Evolutionary conservation across 2,888 invertebrate genomes (phyloP), one percentile per base, ranked within the genome.

Genomic region (Pachymerium ferrugineum): DNA sequence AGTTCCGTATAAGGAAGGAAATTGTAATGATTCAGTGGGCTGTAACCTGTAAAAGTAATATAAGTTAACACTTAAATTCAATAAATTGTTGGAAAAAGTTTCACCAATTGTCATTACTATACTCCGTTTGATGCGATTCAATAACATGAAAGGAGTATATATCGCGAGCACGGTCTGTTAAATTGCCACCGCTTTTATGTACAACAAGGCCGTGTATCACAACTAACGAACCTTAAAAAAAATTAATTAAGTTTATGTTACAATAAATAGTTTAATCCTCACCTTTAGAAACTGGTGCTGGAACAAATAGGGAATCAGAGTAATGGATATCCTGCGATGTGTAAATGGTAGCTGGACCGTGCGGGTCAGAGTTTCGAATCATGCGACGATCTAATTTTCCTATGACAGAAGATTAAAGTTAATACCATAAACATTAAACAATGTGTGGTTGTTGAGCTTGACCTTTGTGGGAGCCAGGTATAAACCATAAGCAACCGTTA

Each of bases 121-220:
- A 98, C 74, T 86, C 84, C 31, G 90, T 89, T 74, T 89, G 84
- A 19, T 88, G 84, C 76, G 87, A 88, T 82, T 99, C 98, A 74
- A 93, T 87, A 0, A 96, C 88, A 82, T 99, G 98, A 84, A 97
- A 97, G 5, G 97, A 96, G 84, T 98, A 99, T 0, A 93, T 94
- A 79, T 94, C 93, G 33, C 98, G 88, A n/a, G 94, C 90, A 76
- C 88, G 87, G 1, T 86, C 81, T 0, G 96, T 96, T 75, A 86
- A 89, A 83, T 99, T 99, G 8, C 86, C 85, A 72, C 91, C 91
- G 80, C 97, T 97, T 81, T 90, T 92, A 83, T 99, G 98, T 0
- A 97, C 91, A 0, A 97, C 94, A 80, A 92, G 89, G 0, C 97
- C 97, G 80, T 98, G 92, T 76, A 99, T 90, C 42, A 98, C 81